Conservation (phyloP, 2,113 vertebrate species). For the Eptatretus burgeri region DNA sequence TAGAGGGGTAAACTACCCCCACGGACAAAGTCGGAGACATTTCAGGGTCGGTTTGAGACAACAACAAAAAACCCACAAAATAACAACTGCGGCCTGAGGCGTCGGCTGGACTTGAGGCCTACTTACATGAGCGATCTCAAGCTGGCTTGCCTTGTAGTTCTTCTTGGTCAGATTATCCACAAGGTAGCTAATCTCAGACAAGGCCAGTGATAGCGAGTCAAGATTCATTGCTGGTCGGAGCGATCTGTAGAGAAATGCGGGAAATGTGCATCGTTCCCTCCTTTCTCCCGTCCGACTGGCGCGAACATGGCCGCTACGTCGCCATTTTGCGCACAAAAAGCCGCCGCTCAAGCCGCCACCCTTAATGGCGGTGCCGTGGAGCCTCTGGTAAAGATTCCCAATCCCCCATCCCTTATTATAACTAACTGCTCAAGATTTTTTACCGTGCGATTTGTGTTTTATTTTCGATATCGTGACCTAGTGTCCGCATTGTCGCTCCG, state of each 20-base stretch:
- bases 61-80: too few species aligned
- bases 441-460: too few species aligned
- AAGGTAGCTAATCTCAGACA: conserved; percentile 99
- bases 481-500: too few species aligned
- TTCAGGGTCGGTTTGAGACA: too few species aligned
- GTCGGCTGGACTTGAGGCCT: conserved; percentile 5
- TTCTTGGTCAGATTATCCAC: conserved; percentile 99
- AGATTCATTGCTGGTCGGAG: conserved; percentile 99
- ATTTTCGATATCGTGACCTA: too few species aligned
- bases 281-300: conserved; percentile 20
- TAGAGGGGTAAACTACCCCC: too few species aligned
- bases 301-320: conserved; percentile 5
- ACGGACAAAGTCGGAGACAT: too few species aligned
- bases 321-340: not conserved
- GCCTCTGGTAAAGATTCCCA: too few species aligned
- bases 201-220: conserved; percentile 99
- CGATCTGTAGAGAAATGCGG: conserved; percentile 99
- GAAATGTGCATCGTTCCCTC: conserved; percentile 99
- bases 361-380: too few species aligned
- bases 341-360: too few species aligned
- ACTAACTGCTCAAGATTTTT: too few species aligned
- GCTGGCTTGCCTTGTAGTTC: conserved; percentile 99
- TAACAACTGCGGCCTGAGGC: not conserved
- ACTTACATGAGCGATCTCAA: conserved; percentile 99
- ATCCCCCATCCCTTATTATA: too few species aligned